Conservation (phyloP, 30 jellyfish, hydroid and myxozoan genomes). For the Sanderia malayensis region DNA sequence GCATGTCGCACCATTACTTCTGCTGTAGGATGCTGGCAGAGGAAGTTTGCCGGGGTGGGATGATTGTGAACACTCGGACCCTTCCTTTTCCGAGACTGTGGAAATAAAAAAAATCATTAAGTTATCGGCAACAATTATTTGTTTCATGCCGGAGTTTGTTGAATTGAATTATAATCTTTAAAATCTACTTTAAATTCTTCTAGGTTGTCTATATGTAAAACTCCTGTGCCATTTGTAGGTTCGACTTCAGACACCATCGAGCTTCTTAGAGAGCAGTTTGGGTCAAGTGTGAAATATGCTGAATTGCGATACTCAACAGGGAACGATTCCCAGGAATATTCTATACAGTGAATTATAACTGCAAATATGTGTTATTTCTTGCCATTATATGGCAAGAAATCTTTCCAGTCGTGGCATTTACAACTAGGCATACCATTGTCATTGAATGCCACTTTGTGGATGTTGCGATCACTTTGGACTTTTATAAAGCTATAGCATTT, state of each 20-base stretch:
- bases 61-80: not conserved
- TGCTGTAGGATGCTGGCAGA: not conserved
- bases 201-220: too few relatives aligned
- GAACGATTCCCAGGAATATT: slow-evolving; percentile 25
- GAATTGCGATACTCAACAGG: slow-evolving; percentile 16
- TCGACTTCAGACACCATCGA: not conserved
- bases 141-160: not conserved
- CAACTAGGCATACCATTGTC: slow-evolving; percentile 29
- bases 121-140: not conserved
- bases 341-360: slow-evolving; percentile 1
- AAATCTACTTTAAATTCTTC: not conserved
- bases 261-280: not conserved
- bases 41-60: not conserved
- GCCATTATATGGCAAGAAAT: slow-evolving; percentile 8
- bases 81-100: not conserved
- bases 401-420: slow-evolving; percentile 22
- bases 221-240: too few relatives aligned
- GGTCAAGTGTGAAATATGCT: slow-evolving; percentile 19
- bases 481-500: not conserved
- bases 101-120: not conserved
- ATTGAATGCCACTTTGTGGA: slow-evolving; percentile 5
- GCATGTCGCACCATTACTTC: not conserved
- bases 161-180: too few relatives aligned
- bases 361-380: slow-evolving; percentile 42
- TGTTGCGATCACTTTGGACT: not conserved